Evolutionary conservation across 2,888 invertebrate species (phyloP), one percentile per base, ranked within the genome.

Genomic region (Branchellion lobata): DNA sequence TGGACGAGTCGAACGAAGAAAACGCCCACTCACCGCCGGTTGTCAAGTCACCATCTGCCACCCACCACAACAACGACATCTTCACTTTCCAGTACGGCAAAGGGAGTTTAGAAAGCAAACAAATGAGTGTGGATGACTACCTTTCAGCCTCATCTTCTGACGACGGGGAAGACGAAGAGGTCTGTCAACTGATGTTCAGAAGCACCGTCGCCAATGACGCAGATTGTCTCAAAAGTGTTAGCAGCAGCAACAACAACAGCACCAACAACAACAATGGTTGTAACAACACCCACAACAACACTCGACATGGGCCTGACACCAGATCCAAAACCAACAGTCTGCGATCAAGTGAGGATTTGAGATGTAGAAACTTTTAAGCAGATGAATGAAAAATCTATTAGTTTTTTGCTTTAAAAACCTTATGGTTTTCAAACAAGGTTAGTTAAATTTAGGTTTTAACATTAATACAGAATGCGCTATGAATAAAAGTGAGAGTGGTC

Each of bases 111-210:
- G 34, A 33, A 11, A 69, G 33, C 65, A 34, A 61, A 8, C 18
- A n/a, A 51, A 36, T n/a, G 21, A 33, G n/a, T n/a, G 31, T 77
- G 34, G 65, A 61, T 21, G 77, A 77, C 11, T 77, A 77, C n/a
- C 31, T 77, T 14, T 77, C 77, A 31, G 77, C 77, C 29, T 77
- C 77, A 14, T 65, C 65, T 33, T 77, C 77, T 34, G 77, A 77
- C 34, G 77, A 77, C 27, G 40, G 40, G 8, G 75, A 75, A 24
- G 77, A 77, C 65, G 77, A 77, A 31, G 77, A 77, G n/a, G 77
- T 77, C 1, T 77, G 77, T 36, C 77, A 36, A 34, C 65, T 77
- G 57, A 77, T 77, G 77, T 77, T 77, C 34, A 11, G 27, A 69
- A 24, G n/a, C 75, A 74, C 3, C 40, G 21, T n/a, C 47, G 36